These are phyloP conservation scores for Sebastes aleutianus DNA, from an alignment of 2,797 vertebrate genomes.

Conservation along the genomic window DNA sequence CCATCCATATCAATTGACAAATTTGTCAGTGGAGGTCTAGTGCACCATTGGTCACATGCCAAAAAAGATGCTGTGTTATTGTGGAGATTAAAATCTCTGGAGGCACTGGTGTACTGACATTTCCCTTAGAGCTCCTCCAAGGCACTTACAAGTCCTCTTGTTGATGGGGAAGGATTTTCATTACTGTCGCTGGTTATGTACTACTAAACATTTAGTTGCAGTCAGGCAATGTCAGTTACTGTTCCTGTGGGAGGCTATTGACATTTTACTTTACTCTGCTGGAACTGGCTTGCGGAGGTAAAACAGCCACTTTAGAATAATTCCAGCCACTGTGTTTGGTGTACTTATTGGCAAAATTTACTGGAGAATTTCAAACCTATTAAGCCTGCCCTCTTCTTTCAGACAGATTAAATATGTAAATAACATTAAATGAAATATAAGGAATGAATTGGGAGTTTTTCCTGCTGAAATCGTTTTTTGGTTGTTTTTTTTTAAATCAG, in stretches of 20 bases:
- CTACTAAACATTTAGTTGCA: conserved; percentile 70
- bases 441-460: conserved; percentile 38
- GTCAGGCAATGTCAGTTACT: conserved; percentile 53
- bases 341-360: conserved; percentile 20
- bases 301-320: conserved; percentile 45
- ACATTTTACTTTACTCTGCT: conserved; percentile 37
- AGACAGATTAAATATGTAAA: conserved; percentile 33
- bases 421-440: conserved; percentile 27
- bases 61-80: conserved; percentile 50
- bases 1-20: conserved; percentile 66
- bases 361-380: conserved; percentile 38
- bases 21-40: conserved; percentile 58
- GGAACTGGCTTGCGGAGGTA: conserved; percentile 7
- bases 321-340: conserved; percentile 3
- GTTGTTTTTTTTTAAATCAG: conserved; percentile 25
- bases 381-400: conserved; percentile 21
- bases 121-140: conserved; percentile 26
- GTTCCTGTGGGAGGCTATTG: conserved; percentile 54
- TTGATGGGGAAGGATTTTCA: conserved; percentile 71
- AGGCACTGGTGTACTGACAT: neutral
- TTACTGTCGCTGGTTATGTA: conserved; percentile 77
- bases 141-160: conserved; percentile 64
- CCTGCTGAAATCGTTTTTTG: conserved; percentile 25
- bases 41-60: conserved; percentile 49
- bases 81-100: conserved; percentile 13